Conservation (phyloP, 1,140 invertebrate genomes). For the Zaprionus gabonicus region DNA sequence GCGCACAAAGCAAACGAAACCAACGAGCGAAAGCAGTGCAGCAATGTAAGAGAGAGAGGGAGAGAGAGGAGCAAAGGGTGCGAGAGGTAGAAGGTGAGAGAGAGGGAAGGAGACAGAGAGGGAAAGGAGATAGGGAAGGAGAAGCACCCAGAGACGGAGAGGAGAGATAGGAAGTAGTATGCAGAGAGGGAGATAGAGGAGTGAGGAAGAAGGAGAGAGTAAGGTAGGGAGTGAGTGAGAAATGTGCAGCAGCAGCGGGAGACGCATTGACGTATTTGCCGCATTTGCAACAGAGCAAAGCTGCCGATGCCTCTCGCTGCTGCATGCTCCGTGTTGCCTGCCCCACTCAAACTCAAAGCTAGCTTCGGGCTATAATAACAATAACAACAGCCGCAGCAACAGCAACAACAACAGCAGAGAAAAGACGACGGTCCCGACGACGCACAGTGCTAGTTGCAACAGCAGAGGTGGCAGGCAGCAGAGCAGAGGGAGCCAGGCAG, state of each 20-base stretch:
- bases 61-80: not conserved
- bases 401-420: conserved; percentile 20
- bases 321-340: not conserved
- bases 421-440: conserved; percentile 6
- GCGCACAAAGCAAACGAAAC: conserved; percentile 5
- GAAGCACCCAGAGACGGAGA: not conserved
- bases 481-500: conserved; percentile 12
- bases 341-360: conserved; percentile 44
- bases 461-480: not conserved
- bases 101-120: not conserved
- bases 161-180: too few relatives aligned
- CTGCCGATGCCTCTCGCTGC: not conserved
- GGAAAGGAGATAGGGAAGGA: not conserved
- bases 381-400: conserved; percentile 40
- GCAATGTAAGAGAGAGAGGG: not conserved
- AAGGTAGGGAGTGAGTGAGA: not conserved
- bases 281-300: conserved; percentile 63
- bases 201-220: not conserved
- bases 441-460: conserved; percentile 36
- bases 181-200: not conserved
- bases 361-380: conserved; percentile 48
- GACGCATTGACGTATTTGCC: conserved; percentile 74
- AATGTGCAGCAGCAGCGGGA: conserved; percentile 14
- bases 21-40: conserved; percentile 18
- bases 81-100: not conserved